Evolutionary conservation across 2,888 invertebrate species (phyloP).

Genomic region (Cephonodes hylas): DNA sequence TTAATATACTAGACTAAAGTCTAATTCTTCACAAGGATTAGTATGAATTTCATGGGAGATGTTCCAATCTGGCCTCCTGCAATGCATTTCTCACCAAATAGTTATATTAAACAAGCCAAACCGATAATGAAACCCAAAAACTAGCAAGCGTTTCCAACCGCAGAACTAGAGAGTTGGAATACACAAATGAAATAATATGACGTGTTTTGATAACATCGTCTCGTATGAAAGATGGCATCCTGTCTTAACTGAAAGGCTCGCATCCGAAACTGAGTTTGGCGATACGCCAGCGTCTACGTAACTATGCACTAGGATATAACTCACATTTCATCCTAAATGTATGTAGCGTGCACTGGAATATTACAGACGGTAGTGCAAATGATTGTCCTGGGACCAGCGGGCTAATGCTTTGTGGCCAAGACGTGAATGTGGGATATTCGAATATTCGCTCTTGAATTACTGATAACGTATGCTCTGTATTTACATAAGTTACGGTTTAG

Average conservation of each 20-base stretch:
- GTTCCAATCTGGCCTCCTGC: too few relatives aligned
- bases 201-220: conserved; percentile 47
- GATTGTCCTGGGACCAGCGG: conserved; percentile 21
- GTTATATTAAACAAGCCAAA: too few relatives aligned
- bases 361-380: conserved; percentile 43
- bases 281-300: conserved; percentile 60
- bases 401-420: conserved; percentile 43
- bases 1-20: too few relatives aligned
- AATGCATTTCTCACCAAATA: too few relatives aligned
- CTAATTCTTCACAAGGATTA: too few relatives aligned
- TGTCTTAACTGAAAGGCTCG: conserved; percentile 50
- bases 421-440: conserved; percentile 27
- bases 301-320: conserved; percentile 54
- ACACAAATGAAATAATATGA: too few relatives aligned
- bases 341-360: conserved; percentile 48
- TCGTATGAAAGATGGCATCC: conserved; percentile 42
- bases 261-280: conserved; percentile 68
- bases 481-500: not conserved
- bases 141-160: too few relatives aligned
- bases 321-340: conserved; percentile 62
- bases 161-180: too few relatives aligned
- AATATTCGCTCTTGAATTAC: not conserved
- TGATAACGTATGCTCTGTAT: conserved; percentile 3
- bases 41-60: too few relatives aligned
- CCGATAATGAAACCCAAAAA: too few relatives aligned